Evolutionary conservation across 2,888 invertebrate genomes (phyloP).

Genomic region (Isoperla grammatica): DNA sequence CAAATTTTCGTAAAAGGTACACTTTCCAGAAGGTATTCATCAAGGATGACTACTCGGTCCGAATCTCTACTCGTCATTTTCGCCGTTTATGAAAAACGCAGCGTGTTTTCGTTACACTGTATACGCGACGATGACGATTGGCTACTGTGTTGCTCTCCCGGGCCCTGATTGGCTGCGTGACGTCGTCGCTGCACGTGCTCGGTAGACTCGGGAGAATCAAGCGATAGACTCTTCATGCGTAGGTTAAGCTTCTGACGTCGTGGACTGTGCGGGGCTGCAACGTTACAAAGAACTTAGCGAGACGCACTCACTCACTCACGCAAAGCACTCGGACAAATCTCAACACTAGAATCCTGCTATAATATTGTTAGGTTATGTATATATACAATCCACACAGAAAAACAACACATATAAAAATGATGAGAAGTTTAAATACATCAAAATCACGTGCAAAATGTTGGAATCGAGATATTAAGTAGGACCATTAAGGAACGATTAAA

Average conservation of each 20-base stretch:
- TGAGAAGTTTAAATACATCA: too few relatives aligned
- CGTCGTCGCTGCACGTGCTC: conserved; percentile 74
- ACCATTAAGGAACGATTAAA: too few relatives aligned
- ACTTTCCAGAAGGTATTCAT: too few relatives aligned
- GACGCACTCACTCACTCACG: background rate
- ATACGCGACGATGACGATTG: conserved; percentile 54
- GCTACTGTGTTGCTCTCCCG: conserved; percentile 43
- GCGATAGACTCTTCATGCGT: conserved; percentile 95
- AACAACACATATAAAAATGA: too few relatives aligned
- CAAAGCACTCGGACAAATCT: background rate
- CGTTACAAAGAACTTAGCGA: conserved; percentile 12
- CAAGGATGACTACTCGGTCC: too few relatives aligned
- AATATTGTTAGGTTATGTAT: too few relatives aligned
- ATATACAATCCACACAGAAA: too few relatives aligned
- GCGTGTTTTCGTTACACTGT: conserved; percentile 49
- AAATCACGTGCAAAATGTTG: too few relatives aligned
- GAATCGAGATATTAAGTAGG: too few relatives aligned
- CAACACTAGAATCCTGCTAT: background rate
- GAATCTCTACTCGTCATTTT: too few relatives aligned
- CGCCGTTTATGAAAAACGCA: too few relatives aligned
- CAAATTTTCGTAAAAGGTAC: too few relatives aligned
- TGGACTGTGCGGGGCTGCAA: conserved; percentile 89
- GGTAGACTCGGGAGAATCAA: conserved; percentile 93
- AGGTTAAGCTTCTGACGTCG: conserved; percentile 93
- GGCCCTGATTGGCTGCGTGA: conserved; percentile 42